Conservation (phyloP, 2,113 vertebrate genomes). For the Osmerus mordax region DNA sequence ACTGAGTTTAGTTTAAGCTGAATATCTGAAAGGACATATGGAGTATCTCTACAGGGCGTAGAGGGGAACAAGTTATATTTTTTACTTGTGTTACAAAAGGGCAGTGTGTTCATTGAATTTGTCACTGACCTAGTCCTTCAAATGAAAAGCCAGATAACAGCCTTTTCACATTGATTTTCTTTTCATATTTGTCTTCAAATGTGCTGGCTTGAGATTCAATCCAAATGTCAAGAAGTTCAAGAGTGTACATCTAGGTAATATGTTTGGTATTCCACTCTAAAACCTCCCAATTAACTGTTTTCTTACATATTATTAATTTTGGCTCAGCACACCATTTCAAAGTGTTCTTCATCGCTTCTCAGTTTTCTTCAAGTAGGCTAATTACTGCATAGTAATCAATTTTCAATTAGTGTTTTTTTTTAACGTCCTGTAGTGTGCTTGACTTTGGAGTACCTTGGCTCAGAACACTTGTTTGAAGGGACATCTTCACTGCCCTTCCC, state of each 20-base stretch:
- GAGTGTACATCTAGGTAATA: neutral
- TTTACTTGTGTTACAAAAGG: conserved; percentile 3
- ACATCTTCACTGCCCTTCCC: conserved; percentile 26
- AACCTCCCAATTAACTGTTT: neutral
- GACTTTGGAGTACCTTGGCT: conserved; percentile 29
- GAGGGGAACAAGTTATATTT: conserved; percentile 26
- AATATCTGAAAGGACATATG: neutral
- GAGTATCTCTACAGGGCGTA: neutral
- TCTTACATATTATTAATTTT: no score
- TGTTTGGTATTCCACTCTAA: neutral
- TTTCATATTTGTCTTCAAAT: conserved; percentile 6
- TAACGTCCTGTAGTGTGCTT: neutral
- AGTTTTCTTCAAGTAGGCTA: neutral
- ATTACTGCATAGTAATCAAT: neutral
- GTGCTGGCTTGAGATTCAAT: conserved; percentile 3
- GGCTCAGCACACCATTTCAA: neutral
- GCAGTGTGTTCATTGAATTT: conserved; percentile 23
- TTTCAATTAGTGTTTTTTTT: neutral
- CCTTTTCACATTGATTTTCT: neutral
- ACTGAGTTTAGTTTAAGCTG: neutral
- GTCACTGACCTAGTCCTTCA: conserved; percentile 6
- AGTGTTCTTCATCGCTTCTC: neutral
- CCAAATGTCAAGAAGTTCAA: neutral
- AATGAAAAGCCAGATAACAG: conserved; percentile 3
- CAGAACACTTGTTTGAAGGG: conserved; percentile 12